Conservation (phyloP, 2,113 vertebrate species). For the Donacobius atricapilla region DNA sequence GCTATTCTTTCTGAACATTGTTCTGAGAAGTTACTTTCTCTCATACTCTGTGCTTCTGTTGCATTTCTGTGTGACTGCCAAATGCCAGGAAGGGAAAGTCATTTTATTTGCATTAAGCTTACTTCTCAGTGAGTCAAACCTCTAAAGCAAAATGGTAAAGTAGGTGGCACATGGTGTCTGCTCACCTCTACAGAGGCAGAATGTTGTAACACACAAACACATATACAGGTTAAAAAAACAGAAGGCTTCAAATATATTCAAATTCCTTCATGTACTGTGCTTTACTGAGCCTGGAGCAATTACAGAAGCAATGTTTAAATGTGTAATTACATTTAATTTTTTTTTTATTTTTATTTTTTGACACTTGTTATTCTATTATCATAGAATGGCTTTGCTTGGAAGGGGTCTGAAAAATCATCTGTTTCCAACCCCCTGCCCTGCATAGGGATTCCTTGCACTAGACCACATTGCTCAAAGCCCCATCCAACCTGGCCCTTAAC, state of each 20-base stretch:
- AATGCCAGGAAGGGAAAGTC: neutral
- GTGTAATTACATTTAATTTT: neutral
- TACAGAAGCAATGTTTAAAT: neutral
- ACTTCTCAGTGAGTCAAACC: neutral
- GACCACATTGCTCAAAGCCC: neutral
- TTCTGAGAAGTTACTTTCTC: neutral
- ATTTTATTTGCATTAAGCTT: neutral
- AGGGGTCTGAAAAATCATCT: neutral
- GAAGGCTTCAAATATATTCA: neutral
- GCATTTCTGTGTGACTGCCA: neutral
- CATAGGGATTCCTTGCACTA: neutral
- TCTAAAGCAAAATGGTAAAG: neutral
- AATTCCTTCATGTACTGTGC: neutral
- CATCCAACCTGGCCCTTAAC: neutral
- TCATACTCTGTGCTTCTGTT: neutral
- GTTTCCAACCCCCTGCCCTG: neutral
- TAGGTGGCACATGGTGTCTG: neutral
- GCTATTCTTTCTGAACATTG: neutral
- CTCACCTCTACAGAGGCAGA: neutral
- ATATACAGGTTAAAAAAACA: neutral
- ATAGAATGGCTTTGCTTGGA: neutral
- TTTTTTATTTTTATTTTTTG: neutral
- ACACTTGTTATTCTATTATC: neutral
- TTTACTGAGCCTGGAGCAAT: neutral
- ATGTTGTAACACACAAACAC: neutral